A percentile compares a stretch with the other conserved stretches of the same genome.
phyloP scores from a whole-genome alignment of 1,140 invertebrate species.

The Cydia strobilella region DNA sequence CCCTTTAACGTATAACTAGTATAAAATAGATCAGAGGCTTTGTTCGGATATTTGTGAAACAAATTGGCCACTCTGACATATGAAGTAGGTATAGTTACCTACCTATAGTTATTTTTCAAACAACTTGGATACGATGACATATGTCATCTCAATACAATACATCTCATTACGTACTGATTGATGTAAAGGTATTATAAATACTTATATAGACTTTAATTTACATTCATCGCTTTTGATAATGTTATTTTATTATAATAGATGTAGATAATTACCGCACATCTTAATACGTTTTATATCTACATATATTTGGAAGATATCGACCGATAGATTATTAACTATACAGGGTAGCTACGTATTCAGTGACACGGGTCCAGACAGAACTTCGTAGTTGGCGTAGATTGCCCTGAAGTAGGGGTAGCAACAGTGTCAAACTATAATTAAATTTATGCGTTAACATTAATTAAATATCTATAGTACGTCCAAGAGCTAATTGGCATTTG shows the following conservation, averaged over 20 bases:
- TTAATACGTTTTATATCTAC: background rate
- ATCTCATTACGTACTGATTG: too few relatives aligned
- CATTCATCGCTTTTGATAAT: background rate
- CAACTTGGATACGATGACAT: too few relatives aligned
- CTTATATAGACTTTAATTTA: too few relatives aligned
- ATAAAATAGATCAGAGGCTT: too few relatives aligned
- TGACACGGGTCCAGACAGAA: constrained; percentile 21
- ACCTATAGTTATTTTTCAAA: too few relatives aligned
- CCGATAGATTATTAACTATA: constrained; percentile 8
- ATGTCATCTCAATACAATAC: too few relatives aligned
- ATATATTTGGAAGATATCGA: background rate
- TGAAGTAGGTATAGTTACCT: too few relatives aligned
- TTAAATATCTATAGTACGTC: constrained; percentile 5
- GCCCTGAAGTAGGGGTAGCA: background rate
- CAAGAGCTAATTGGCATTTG: constrained; percentile 8
- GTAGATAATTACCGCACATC: background rate
- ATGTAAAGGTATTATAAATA: too few relatives aligned
- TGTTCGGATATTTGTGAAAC: too few relatives aligned
- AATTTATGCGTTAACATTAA: constrained; percentile 12
- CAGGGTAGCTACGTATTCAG: constrained; percentile 8
- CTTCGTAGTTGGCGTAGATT: constrained; percentile 14
- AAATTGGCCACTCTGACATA: too few relatives aligned
- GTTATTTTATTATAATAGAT: background rate
- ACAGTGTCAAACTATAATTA: constrained; percentile 9
- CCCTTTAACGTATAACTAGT: too few relatives aligned